These are phyloP conservation scores for Oasisia sp. DNA, from an alignment of 2,888 invertebrate genomes.

Conservation along the genomic window DNA sequence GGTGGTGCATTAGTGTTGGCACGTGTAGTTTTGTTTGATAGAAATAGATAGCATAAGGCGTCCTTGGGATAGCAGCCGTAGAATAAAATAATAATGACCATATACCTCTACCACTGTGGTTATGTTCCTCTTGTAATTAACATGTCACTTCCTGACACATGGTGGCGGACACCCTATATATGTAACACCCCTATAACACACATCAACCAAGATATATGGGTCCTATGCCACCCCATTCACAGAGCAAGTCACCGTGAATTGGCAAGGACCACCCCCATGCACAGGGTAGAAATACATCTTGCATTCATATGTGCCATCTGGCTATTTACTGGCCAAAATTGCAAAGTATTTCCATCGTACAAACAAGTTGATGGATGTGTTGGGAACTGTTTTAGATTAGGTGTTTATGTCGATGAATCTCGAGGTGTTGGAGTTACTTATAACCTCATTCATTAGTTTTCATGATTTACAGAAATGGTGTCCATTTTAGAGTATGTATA, in stretches of 20 bases:
- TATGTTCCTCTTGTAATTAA: not conserved
- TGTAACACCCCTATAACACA: not conserved
- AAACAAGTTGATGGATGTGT: not conserved
- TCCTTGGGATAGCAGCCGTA: not conserved
- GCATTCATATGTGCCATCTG: not conserved
- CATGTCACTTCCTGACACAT: not conserved
- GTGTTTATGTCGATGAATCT: not conserved
- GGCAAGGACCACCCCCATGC: not conserved
- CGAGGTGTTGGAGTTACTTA: not conserved
- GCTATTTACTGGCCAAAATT: not conserved
- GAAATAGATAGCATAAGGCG: not conserved
- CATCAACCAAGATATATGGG: not conserved
- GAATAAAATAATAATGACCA: not conserved
- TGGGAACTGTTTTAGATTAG: slow-evolving; percentile 5
- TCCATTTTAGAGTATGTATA: not conserved
- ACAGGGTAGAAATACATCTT: not conserved
- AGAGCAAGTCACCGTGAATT: not conserved
- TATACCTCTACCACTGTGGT: not conserved
- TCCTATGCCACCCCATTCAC: not conserved
- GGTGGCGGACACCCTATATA: not conserved
- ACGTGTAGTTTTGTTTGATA: not conserved
- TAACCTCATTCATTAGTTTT: not conserved
- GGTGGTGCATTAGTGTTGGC: not conserved
- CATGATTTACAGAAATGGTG: not conserved
- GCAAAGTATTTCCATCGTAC: not conserved